Conservation (phyloP, 2,797 vertebrate genomes). For the Gymnocypris eckloni region DNA sequence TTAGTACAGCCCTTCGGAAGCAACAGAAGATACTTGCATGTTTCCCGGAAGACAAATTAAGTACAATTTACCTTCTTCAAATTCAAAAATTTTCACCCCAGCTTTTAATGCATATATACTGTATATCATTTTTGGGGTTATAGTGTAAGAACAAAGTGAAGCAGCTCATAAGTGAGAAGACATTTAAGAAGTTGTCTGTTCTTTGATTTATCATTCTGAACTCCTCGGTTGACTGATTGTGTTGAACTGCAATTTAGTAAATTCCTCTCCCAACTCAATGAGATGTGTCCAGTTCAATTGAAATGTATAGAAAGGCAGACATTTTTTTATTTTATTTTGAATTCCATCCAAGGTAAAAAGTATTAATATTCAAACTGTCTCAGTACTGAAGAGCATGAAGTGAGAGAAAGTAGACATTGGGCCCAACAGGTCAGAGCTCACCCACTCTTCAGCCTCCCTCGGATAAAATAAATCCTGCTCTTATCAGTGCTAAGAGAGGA, state of each 20-base stretch:
- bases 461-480: constrained; percentile 46
- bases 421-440: constrained; percentile 15
- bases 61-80: too few relatives aligned
- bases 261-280: neutral
- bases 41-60: too few relatives aligned
- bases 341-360: constrained; percentile 27
- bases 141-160: neutral
- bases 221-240: neutral
- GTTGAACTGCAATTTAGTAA: neutral
- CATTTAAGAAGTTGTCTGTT: neutral
- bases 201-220: neutral
- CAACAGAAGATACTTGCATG: too few relatives aligned
- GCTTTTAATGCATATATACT: too few relatives aligned
- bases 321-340: neutral
- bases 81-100: too few relatives aligned
- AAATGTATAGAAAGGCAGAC: neutral
- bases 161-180: neutral
- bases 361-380: neutral
- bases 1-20: too few relatives aligned
- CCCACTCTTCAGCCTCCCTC: constrained; percentile 1
- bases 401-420: neutral
- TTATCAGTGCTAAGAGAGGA: constrained; percentile 44
- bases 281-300: neutral
- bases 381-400: constrained; percentile 25
- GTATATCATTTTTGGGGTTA: too few relatives aligned